Conservation (phyloP, 2,797 vertebrate genomes). For the Pangasius sanitwongsei region DNA sequence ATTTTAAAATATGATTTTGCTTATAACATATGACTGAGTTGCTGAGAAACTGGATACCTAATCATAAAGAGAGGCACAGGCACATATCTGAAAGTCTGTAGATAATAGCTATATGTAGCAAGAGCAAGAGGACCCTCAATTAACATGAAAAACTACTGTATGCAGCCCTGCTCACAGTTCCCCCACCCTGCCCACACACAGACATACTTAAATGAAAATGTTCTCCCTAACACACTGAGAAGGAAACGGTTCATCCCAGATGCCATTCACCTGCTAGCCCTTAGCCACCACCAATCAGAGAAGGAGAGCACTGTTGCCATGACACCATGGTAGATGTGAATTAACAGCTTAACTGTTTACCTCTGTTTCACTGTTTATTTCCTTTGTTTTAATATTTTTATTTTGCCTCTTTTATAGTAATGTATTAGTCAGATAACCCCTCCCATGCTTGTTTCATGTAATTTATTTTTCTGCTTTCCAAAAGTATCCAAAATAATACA, state of each 20-base stretch:
- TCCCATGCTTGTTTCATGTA: not conserved
- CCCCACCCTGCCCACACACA: not conserved
- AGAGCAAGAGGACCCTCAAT: not conserved
- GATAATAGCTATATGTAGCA: not conserved
- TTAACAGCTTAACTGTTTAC: conserved; percentile 67
- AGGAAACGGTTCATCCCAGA: conserved; percentile 57
- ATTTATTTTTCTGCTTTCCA: not conserved
- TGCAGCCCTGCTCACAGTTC: not conserved
- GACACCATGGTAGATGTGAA: conserved; percentile 71
- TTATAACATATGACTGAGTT: not conserved
- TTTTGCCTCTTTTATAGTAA: not conserved
- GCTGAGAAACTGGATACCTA: not conserved
- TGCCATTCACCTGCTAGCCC: conserved; percentile 51
- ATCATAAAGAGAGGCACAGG: not conserved
- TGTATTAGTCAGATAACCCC: too few species aligned
- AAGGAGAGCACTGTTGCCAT: conserved; percentile 72
- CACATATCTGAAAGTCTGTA: not conserved
- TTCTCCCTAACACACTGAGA: conserved; percentile 57
- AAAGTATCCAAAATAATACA: not conserved
- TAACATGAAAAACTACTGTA: not conserved
- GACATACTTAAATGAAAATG: conserved; percentile 45
- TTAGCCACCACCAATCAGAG: conserved; percentile 73
- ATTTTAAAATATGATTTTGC: not conserved
- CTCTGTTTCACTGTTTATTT: conserved; percentile 58
- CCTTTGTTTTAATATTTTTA: not conserved